Evolutionary conservation across 1,140 invertebrate genomes (phyloP).

Genomic region (Camponotus floridanus): DNA sequence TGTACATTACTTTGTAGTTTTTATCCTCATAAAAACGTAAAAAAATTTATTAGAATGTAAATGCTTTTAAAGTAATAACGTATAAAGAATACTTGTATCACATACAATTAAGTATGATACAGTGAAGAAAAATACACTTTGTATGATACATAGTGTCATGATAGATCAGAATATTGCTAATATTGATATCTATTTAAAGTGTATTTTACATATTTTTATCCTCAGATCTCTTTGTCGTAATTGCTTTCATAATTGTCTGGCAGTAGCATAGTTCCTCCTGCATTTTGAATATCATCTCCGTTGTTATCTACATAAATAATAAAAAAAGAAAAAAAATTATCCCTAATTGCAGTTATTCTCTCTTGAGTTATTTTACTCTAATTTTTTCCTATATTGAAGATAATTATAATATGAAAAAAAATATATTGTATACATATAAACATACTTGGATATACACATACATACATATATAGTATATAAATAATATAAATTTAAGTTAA

Average conservation of each 20-base stretch:
- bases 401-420: neutral
- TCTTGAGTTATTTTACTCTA: neutral
- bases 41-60: constrained; percentile 1
- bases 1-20: constrained; percentile 10
- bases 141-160: constrained; percentile 23
- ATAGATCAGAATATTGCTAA: constrained; percentile 3
- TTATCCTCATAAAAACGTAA: neutral
- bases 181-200: neutral
- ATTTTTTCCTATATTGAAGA: neutral
- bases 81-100: constrained; percentile 40
- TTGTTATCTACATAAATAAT: constrained; percentile 51
- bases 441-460: too few species aligned
- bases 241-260: constrained; percentile 50
- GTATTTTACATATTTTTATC: constrained; percentile 36
- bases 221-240: constrained; percentile 23
- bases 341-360: neutral
- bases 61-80: constrained; percentile 17
- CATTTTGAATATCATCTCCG: constrained; percentile 41
- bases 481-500: too few species aligned
- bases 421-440: too few species aligned
- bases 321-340: constrained; percentile 39
- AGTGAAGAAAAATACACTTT: constrained; percentile 14
- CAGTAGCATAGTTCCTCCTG: constrained; percentile 31
- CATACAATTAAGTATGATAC: constrained; percentile 34
- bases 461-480: too few species aligned